A percentile compares a stretch with the other conserved stretches of the same genome.
These are phyloP conservation scores for Circaetus cinerascens DNA, from an alignment of 2,113 vertebrate species.

Conservation along the genomic window DNA sequence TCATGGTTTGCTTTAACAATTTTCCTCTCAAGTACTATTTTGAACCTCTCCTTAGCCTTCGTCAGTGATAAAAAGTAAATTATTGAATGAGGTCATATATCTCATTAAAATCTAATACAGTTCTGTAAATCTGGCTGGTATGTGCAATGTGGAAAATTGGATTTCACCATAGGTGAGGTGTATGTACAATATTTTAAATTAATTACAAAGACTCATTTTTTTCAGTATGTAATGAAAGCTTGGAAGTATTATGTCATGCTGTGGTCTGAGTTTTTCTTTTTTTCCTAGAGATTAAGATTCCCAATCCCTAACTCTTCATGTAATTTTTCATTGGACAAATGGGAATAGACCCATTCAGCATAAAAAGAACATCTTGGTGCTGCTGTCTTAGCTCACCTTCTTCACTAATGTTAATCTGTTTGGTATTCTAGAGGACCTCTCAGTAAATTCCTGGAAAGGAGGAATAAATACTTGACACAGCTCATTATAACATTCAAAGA, in stretches of 20 bases:
- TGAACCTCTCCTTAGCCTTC: slow-evolving; percentile 9
- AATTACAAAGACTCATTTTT: slow-evolving; percentile 45
- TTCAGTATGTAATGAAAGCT: background rate
- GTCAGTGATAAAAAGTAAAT: slow-evolving; percentile 35
- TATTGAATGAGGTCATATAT: slow-evolving; percentile 58
- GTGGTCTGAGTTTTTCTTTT: slow-evolving; percentile 8
- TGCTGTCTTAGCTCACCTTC: background rate
- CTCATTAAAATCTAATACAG: slow-evolving; percentile 57
- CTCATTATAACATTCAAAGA: background rate
- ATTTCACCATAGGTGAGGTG: slow-evolving; percentile 35
- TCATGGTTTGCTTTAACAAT: background rate
- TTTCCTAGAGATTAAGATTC: background rate
- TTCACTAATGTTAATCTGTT: background rate
- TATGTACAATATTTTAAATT: slow-evolving; percentile 49
- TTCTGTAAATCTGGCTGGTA: slow-evolving; percentile 46
- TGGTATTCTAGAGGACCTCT: background rate
- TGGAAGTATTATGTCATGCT: background rate
- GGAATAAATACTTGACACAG: background rate
- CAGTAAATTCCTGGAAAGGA: background rate
- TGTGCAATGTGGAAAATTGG: slow-evolving; percentile 53
- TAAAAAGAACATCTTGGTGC: background rate
- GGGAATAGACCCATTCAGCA: background rate
- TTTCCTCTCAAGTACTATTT: background rate
- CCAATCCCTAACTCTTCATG: background rate
- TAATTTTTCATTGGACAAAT: background rate